Base-by-base conservation (phyloP, 2,113 vertebrate genomes). In the Pitta sordida region DNA sequence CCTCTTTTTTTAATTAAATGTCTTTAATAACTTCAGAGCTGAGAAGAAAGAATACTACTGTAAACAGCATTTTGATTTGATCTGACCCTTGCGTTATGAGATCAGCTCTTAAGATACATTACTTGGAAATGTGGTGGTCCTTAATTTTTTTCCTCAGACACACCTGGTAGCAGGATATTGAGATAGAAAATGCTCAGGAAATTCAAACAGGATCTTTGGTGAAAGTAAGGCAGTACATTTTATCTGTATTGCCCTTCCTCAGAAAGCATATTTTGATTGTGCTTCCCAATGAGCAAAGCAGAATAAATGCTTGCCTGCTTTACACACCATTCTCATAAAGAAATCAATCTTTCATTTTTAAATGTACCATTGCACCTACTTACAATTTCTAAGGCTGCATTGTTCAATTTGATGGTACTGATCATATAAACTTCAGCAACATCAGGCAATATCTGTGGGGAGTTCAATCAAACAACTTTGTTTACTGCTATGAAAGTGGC, bases 11-110 rank as follows among this genome's bases (percentile, higher is more conserved):
- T 29, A 74, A 94, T 91, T 92, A 93, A 91, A 76, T 67, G 26
- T 4, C 53, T 85, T 86, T 87, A 93, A 89, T 83, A 95, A 90
- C 30, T 82, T 52, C 67, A 85, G 32, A 80, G 29, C 29, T 51
- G 37, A 89, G 59, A 82, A 89, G 70, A 92, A 85, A 85, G 41
- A 75, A 5, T 51, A 29, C 21, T 59, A 41, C 39, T 87, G 32
- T 92, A 94, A 91, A 73, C 17, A 85, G 32, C 36, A 36, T 65
- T 95, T 85, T 88, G 23, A 77, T 91, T 92, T 92, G 52, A 53
- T 69, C 62, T 77, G 76, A 80, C 63, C 82, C 6, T 41, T 85
- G 24, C 26, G 32, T 91, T 85, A 73, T 49, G 49, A 91, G 55
- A 92, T 52, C 46, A 90, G 43, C 46, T 70, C 24, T 92, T 91